These are phyloP conservation scores for Agrilus planipennis DNA, from an alignment of 1,140 invertebrate species.

Conservation along the genomic window DNA sequence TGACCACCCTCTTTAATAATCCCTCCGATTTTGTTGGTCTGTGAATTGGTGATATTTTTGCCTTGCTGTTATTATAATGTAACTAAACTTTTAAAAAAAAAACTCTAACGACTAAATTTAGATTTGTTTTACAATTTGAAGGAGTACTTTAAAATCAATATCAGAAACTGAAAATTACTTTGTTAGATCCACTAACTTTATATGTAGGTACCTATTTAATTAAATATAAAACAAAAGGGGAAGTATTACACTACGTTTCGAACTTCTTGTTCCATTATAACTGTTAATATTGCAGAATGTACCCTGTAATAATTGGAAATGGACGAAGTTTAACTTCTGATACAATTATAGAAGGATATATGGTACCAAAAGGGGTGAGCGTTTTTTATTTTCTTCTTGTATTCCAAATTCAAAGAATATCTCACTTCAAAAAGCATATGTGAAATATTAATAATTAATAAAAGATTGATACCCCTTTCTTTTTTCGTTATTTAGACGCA, in stretches of 20 bases:
- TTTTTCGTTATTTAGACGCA: slow-evolving; percentile 48
- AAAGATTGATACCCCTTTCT: slow-evolving; percentile 1
- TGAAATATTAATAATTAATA: slow-evolving; percentile 7
- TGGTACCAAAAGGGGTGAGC: slow-evolving; percentile 77
- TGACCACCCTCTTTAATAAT: too few relatives aligned
- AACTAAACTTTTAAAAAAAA: too few relatives aligned
- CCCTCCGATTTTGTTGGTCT: too few relatives aligned
- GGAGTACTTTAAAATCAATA: too few relatives aligned
- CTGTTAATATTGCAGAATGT: slow-evolving; percentile 48
- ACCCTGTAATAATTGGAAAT: slow-evolving; percentile 79
- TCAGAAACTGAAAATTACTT: too few relatives aligned
- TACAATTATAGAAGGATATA: slow-evolving; percentile 66
- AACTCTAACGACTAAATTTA: too few relatives aligned
- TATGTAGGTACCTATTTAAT: too few relatives aligned
- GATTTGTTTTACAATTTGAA: too few relatives aligned
- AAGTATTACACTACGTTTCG: slow-evolving; percentile 2
- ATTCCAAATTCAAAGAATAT: slow-evolving; percentile 4
- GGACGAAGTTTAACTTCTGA: slow-evolving; percentile 68
- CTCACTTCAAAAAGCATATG: not conserved
- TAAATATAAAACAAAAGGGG: not conserved
- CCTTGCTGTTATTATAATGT: too few relatives aligned
- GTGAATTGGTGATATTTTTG: too few relatives aligned
- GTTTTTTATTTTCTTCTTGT: slow-evolving; percentile 5
- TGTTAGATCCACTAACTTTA: too few relatives aligned
- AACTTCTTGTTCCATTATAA: slow-evolving; percentile 2